phyloP scores from a whole-genome alignment of 1,140 invertebrate species.

The Diachasmimorpha longicaudata region DNA sequence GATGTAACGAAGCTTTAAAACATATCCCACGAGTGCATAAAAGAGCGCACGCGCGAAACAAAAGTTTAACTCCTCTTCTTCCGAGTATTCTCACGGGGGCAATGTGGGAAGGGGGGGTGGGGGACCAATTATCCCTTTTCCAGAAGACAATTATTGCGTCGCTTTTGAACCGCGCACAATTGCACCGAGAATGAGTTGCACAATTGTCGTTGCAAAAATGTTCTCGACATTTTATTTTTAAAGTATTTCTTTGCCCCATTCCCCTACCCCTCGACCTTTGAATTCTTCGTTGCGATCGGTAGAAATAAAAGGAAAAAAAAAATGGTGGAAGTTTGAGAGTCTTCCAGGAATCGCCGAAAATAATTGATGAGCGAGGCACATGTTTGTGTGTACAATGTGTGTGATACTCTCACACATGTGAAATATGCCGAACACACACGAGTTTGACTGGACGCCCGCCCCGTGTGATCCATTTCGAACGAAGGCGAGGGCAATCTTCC shows the following conservation, averaged over 20 bases:
- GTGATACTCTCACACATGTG: background rate
- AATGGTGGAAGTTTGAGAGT: background rate
- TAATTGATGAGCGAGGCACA: slow-evolving; percentile 32
- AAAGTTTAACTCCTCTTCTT: slow-evolving; percentile 1
- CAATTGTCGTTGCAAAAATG: slow-evolving; percentile 29
- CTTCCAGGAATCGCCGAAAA: slow-evolving; percentile 34
- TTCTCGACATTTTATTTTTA: background rate
- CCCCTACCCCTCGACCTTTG: no score
- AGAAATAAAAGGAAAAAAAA: background rate
- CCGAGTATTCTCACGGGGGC: slow-evolving; percentile 24
- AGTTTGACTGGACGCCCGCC: slow-evolving; percentile 11
- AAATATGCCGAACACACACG: background rate
- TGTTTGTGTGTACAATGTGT: slow-evolving; percentile 10
- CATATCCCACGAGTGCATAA: background rate
- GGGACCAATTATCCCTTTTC: slow-evolving; percentile 50
- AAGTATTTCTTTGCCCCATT: no score
- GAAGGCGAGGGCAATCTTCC: slow-evolving; percentile 39
- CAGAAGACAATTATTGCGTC: slow-evolving; percentile 46
- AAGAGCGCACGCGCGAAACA: slow-evolving; percentile 6
- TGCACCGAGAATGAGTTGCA: slow-evolving; percentile 22
- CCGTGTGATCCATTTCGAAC: slow-evolving; percentile 34
- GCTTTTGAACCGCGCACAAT: slow-evolving; percentile 41
- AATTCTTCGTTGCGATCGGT: background rate
- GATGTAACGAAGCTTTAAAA: background rate
- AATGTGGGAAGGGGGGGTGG: background rate